Evolutionary conservation across 2,888 invertebrate genomes (phyloP).

Genomic region (Miltochrista miniata): DNA sequence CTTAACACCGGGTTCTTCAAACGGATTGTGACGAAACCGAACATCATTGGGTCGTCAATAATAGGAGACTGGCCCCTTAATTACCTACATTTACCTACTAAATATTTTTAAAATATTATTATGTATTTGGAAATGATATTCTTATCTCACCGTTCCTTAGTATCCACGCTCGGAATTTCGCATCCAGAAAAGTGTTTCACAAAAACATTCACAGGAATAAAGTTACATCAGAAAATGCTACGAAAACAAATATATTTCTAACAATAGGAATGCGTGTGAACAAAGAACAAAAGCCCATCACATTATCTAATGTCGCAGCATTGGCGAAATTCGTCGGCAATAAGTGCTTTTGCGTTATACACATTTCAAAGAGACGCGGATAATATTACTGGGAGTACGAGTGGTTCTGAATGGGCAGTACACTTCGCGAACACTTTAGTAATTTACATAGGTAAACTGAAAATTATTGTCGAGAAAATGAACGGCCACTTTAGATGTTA

Average conservation of each 20-base stretch:
- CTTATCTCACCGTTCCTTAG: neutral
- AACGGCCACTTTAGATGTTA: too few species aligned
- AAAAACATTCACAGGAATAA: slow-evolving; percentile 1
- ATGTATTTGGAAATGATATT: too few species aligned
- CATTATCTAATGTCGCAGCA: slow-evolving; percentile 29
- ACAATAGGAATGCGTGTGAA: slow-evolving; percentile 22
- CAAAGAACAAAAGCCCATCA: slow-evolving; percentile 33
- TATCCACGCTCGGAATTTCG: neutral
- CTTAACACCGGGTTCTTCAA: too few species aligned
- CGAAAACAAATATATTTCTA: slow-evolving; percentile 10
- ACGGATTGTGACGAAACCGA: too few species aligned
- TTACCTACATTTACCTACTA: neutral
- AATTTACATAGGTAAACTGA: too few species aligned
- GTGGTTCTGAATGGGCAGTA: too few species aligned
- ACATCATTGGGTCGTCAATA: too few species aligned
- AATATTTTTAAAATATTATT: too few species aligned
- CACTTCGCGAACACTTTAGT: too few species aligned
- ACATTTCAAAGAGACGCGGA: slow-evolving; percentile 16
- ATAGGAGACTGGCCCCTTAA: too few species aligned
- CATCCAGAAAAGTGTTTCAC: neutral
- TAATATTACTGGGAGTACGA: slow-evolving; percentile 25
- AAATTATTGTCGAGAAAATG: too few species aligned
- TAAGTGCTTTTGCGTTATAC: neutral
- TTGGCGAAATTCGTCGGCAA: slow-evolving; percentile 12
- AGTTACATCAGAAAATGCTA: slow-evolving; percentile 10